Evolutionary conservation across 2,113 vertebrate genomes (phyloP).

Genomic region (Melanostigma gelatinosum): DNA sequence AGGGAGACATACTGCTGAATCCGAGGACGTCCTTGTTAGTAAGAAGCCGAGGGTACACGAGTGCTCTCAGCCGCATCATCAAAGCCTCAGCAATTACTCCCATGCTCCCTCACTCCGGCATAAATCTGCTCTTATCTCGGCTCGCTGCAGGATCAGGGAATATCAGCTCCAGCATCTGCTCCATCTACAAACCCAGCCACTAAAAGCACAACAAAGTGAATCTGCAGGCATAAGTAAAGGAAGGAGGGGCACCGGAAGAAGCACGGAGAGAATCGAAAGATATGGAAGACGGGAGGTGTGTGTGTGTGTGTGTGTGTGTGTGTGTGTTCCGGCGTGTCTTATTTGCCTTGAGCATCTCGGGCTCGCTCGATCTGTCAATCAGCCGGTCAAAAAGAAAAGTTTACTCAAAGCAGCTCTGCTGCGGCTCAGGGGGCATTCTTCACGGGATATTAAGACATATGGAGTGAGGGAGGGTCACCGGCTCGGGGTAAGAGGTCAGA

Average conservation of each 20-base stretch:
- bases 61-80: conserved; percentile 78
- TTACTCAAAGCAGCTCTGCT: conserved; percentile 20
- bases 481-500: conserved; percentile 55
- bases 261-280: conserved; percentile 35
- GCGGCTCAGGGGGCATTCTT: conserved; percentile 35
- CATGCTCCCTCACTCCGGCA: conserved; percentile 76
- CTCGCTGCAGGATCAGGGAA: conserved; percentile 76
- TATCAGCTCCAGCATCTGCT: conserved; percentile 80
- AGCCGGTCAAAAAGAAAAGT: conserved; percentile 23
- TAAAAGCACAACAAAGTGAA: conserved; percentile 81
- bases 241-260: conserved; percentile 65
- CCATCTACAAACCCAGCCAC: conserved; percentile 78
- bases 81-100: conserved; percentile 81
- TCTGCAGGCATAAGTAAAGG: conserved; percentile 77
- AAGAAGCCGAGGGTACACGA: conserved; percentile 71
- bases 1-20: conserved; percentile 70
- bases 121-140: conserved; percentile 82
- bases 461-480: conserved; percentile 37
- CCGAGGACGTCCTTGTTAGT: conserved; percentile 79
- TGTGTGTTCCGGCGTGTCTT: conserved; percentile 51
- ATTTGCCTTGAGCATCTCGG: conserved; percentile 52
- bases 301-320: conserved; percentile 33
- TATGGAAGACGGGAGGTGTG: conserved; percentile 21
- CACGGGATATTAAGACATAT: conserved; percentile 67
- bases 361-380: conserved; percentile 64